Base-by-base conservation (phyloP, 2,113 vertebrate genomes). In the Dunckerocampus dactyliophorus region DNA sequence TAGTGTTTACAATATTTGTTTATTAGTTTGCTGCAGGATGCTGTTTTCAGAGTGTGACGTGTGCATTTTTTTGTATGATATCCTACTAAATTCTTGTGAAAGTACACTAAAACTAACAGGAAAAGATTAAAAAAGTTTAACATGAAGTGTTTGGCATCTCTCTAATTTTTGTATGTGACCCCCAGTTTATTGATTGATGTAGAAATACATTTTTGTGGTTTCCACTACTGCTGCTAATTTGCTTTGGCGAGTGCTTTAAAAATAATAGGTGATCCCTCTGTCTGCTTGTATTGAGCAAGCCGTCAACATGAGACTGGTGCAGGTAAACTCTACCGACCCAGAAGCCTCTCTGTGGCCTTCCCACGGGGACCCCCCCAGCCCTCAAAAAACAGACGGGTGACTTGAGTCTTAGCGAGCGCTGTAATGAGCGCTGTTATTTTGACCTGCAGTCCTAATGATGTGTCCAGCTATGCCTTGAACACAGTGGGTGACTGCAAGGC, bases 391-490 rank as follows among this genome's bases (percentile, higher is more conserved):
- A 43, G 39, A n/a, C 14, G n/a, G 47, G 45, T 57, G 48, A 0
- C 39, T 28, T 22, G 39, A 60, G 48, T 63, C 60, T 59, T 64
- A 57, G 21, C 8, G 21, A 58, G 73, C 52, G 34, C 64, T n/a
- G 46, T 77, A 76, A 71, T 47, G 65, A 79, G 77, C 63, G 71
- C 42, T 42, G 28, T 56, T 39, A 31, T n/a, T 34, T 52, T 76
- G 63, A 80, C 76, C 72, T 52, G 62, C 53, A 19, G 39, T 52
- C 47, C 62, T 82, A 72, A 74, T 65, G 59, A 77, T 73, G 69
- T 47, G 15, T 59, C 37, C 51, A 48, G 64, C 65, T 49, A 48
- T 0, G 46, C 4, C 69, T 61, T 74, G 57, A 77, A 60, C 28
- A 0, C 63, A 61, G 61, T 10, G 47, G 54, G 56, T 43, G 66